Evolutionary conservation across 2,888 invertebrate species (phyloP).

Genomic region (Melinopterus prodromus): DNA sequence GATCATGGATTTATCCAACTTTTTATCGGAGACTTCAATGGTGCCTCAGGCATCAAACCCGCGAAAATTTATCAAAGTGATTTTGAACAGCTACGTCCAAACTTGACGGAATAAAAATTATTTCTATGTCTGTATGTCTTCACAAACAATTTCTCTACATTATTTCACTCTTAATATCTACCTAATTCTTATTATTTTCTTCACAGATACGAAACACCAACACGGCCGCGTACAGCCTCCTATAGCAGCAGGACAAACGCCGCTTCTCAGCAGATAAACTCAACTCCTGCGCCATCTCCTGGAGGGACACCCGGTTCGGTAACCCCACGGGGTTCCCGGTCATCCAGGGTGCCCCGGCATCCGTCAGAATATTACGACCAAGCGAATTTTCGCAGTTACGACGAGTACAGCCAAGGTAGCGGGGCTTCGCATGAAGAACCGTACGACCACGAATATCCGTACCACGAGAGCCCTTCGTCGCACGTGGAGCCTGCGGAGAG

Average conservation of each 20-base stretch:
- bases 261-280: constrained; percentile 57
- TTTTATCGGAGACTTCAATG: too few relatives aligned
- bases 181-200: not conserved
- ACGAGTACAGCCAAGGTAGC: constrained; percentile 78
- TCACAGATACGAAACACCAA: constrained; percentile 68
- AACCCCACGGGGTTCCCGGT: constrained; percentile 59
- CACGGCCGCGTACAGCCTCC: constrained; percentile 65
- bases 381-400: constrained; percentile 69
- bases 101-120: too few relatives aligned
- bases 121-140: too few relatives aligned
- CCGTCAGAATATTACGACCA: constrained; percentile 55
- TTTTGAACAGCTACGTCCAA: too few relatives aligned
- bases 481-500: constrained; percentile 57
- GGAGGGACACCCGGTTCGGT: constrained; percentile 61
- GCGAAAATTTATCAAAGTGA: too few relatives aligned
- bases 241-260: constrained; percentile 63
- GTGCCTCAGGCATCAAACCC: too few relatives aligned
- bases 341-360: constrained; percentile 61
- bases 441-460: constrained; percentile 60
- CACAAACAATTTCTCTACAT: too few relatives aligned
- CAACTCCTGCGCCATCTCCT: constrained; percentile 64
- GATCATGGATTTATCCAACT: too few relatives aligned
- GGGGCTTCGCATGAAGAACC: constrained; percentile 72
- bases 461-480: constrained; percentile 60
- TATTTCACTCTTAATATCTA: too few relatives aligned